A percentile compares a stretch with the other conserved stretches of the same genome.
Conservation (phyloP, 2,797 vertebrate species). For the Rhynchotus rufescens region DNA sequence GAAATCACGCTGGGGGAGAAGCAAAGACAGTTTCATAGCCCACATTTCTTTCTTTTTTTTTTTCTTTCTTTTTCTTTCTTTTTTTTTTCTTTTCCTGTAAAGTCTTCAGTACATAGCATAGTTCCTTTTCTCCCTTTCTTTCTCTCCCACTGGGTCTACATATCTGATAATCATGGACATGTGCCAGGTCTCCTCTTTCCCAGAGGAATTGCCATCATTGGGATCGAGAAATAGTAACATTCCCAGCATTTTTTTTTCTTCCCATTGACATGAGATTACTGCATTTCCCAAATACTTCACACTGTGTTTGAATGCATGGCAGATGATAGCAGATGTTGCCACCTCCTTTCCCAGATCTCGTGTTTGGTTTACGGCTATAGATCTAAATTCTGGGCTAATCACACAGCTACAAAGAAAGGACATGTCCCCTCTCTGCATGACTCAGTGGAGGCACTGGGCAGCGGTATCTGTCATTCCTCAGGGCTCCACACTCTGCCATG, state of each 20-base stretch:
- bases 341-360: slow-evolving; percentile 56
- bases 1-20: neutral
- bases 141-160: slow-evolving; percentile 44
- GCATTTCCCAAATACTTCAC: slow-evolving; percentile 65
- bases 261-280: slow-evolving; percentile 30
- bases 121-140: neutral
- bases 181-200: slow-evolving; percentile 65
- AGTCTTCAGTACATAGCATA: neutral
- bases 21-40: slow-evolving; percentile 49
- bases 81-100: neutral
- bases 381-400: neutral
- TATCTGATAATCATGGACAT: slow-evolving; percentile 50
- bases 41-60: slow-evolving; percentile 28
- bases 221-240: slow-evolving; percentile 60
- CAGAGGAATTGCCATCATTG: slow-evolving; percentile 62
- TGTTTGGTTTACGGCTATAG: slow-evolving; percentile 42
- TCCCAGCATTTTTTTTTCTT: slow-evolving; percentile 39
- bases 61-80: neutral
- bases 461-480: neutral
- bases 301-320: slow-evolving; percentile 17
- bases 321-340: slow-evolving; percentile 57
- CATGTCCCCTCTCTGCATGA: neutral
- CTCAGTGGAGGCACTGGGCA: neutral
- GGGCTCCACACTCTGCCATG: neutral
- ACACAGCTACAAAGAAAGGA: neutral